phyloP scores from a whole-genome alignment of 2,797 vertebrate species.

The Australoheros facetus region DNA sequence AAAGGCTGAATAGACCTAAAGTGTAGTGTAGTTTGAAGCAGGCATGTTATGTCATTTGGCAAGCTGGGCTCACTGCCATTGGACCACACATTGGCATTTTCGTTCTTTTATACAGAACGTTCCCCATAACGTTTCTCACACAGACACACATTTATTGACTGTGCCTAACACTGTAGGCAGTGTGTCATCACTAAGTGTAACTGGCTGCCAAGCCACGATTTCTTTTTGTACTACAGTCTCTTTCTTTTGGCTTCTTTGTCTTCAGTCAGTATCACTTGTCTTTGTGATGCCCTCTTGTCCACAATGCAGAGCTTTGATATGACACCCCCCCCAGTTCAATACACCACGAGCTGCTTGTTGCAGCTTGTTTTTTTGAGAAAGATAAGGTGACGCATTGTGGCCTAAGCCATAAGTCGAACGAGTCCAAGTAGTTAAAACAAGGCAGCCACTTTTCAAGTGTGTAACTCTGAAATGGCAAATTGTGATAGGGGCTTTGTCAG shows the following conservation, averaged over 20 bases:
- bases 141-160: constrained; percentile 66
- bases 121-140: constrained; percentile 58
- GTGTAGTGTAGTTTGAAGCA: constrained; percentile 44
- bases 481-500: constrained; percentile 39
- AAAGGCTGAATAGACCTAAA: constrained; percentile 14
- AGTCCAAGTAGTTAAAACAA: constrained; percentile 32
- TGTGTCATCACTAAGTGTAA: constrained; percentile 53
- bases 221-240: constrained; percentile 32
- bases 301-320: too few relatives aligned
- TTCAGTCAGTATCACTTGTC: constrained; percentile 20
- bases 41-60: constrained; percentile 59
- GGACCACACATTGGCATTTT: constrained; percentile 66
- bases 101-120: constrained; percentile 61
- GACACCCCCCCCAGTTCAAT: neutral
- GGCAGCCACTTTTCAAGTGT: constrained; percentile 36
- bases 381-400: constrained; percentile 23
- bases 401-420: constrained; percentile 13
- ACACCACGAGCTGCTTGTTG: constrained; percentile 16
- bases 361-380: constrained; percentile 19
- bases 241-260: constrained; percentile 36
- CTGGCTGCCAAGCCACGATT: constrained; percentile 50
- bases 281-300: constrained; percentile 26
- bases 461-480: constrained; percentile 51
- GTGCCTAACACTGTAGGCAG: constrained; percentile 58
- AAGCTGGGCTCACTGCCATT: constrained; percentile 60